A percentile compares a stretch with the other conserved stretches of the same genome.
phyloP scores from a whole-genome alignment of 2,113 vertebrate species.

The Henicopernis longicauda region DNA sequence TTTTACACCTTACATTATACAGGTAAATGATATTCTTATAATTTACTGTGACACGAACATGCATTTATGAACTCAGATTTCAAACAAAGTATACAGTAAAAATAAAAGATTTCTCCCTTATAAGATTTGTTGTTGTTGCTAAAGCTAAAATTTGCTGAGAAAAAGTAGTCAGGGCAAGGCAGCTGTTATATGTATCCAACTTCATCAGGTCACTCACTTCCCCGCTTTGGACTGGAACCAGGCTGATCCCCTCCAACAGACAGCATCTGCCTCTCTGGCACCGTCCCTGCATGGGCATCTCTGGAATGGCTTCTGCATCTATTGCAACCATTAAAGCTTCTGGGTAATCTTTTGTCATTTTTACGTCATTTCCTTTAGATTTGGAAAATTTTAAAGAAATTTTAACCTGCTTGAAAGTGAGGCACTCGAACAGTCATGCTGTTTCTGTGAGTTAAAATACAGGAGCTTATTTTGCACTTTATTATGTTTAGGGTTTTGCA shows the following conservation, averaged over 20 bases:
- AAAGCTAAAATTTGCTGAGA: background rate
- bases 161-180: background rate
- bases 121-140: background rate
- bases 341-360: slow-evolving; percentile 33
- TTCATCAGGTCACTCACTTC: background rate
- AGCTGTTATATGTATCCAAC: background rate
- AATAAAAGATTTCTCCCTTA: background rate
- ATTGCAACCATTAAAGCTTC: background rate
- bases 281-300: background rate
- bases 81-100: background rate
- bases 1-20: background rate
- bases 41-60: background rate
- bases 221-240: background rate
- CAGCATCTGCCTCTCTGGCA: slow-evolving; percentile 56
- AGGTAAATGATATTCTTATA: background rate
- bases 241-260: background rate
- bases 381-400: slow-evolving; percentile 4
- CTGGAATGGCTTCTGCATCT: background rate
- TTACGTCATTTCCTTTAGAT: background rate
- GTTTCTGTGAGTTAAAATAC: background rate
- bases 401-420: slow-evolving; percentile 16
- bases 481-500: background rate
- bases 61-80: background rate
- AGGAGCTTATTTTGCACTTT: background rate
- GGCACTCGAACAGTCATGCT: background rate